phyloP scores from a whole-genome alignment of 2,888 invertebrate species.

The Erynnis tages region DNA sequence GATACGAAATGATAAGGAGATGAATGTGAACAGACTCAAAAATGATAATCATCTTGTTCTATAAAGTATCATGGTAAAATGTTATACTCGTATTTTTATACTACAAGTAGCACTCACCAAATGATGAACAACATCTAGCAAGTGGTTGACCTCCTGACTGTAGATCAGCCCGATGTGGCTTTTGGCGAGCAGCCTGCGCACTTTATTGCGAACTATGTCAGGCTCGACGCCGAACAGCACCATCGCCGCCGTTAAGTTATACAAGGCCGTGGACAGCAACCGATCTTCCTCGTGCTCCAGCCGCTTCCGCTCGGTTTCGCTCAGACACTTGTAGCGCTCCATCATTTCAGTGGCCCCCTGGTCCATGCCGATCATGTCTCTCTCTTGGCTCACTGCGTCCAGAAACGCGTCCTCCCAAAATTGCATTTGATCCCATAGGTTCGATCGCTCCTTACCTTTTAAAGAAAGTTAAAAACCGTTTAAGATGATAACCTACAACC shows the following conservation, averaged over 20 bases:
- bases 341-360: conserved; percentile 99
- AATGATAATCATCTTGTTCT: too few relatives aligned
- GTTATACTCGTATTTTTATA: not conserved
- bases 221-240: conserved; percentile 95
- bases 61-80: too few relatives aligned
- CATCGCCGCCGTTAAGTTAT: conserved; percentile 97
- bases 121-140: conserved; percentile 96
- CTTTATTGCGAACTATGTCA: conserved; percentile 91
- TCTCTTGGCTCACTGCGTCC: conserved; percentile 98
- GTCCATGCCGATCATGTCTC: conserved; percentile 99
- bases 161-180: conserved; percentile 99
- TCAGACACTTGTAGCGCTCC: conserved; percentile 96
- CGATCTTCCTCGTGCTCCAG: conserved; percentile 99
- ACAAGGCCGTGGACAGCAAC: conserved; percentile 95
- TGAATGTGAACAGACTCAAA: not conserved
- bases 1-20: too few relatives aligned
- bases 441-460: conserved; percentile 88
- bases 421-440: conserved; percentile 99
- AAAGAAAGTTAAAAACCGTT: not conserved
- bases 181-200: conserved; percentile 95
- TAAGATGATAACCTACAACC: too few relatives aligned
- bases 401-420: conserved; percentile 99
- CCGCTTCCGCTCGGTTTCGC: conserved; percentile 95
- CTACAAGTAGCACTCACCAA: conserved; percentile 86
- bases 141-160: conserved; percentile 98